These are phyloP conservation scores for Thunnus albacares DNA, from an alignment of 2,797 vertebrate genomes.

Conservation along the genomic window DNA sequence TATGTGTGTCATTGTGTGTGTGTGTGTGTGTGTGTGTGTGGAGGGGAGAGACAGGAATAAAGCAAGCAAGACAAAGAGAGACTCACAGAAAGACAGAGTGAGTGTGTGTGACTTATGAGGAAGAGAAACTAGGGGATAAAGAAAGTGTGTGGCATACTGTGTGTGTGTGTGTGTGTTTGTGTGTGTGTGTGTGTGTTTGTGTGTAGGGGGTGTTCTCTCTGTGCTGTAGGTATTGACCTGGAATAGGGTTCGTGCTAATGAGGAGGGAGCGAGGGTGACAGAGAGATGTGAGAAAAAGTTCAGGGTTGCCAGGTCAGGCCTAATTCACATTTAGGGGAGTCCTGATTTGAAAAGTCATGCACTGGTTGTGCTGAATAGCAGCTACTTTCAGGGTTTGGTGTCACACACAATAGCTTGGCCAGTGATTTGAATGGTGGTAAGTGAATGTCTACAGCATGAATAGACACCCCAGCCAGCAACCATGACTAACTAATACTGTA, in stretches of 20 bases:
- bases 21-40: slow-evolving; percentile 35
- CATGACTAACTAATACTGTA: slow-evolving; percentile 33
- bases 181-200: slow-evolving; percentile 12
- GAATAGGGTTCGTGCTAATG: slow-evolving; percentile 70
- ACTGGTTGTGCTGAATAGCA: slow-evolving; percentile 79
- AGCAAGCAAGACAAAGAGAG: slow-evolving; percentile 47
- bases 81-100: slow-evolving; percentile 29
- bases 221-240: slow-evolving; percentile 65
- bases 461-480: slow-evolving; percentile 24
- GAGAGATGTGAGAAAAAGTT: slow-evolving; percentile 39
- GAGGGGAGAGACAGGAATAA: slow-evolving; percentile 12
- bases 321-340: slow-evolving; percentile 49
- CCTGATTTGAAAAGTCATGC: slow-evolving; percentile 74
- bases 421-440: slow-evolving; percentile 52
- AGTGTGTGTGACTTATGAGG: slow-evolving; percentile 29
- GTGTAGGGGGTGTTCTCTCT: slow-evolving; percentile 16
- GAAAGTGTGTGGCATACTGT: slow-evolving; percentile 25
- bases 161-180: neutral
- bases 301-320: slow-evolving; percentile 62
- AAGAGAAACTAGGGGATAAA: slow-evolving; percentile 24
- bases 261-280: slow-evolving; percentile 39
- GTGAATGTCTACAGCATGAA: slow-evolving; percentile 47
- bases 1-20: slow-evolving; percentile 56
- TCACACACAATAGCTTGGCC: slow-evolving; percentile 62
- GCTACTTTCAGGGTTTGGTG: slow-evolving; percentile 64